Conservation (phyloP, 2,797 vertebrate genomes). For the Tarsius wallacei region DNA sequence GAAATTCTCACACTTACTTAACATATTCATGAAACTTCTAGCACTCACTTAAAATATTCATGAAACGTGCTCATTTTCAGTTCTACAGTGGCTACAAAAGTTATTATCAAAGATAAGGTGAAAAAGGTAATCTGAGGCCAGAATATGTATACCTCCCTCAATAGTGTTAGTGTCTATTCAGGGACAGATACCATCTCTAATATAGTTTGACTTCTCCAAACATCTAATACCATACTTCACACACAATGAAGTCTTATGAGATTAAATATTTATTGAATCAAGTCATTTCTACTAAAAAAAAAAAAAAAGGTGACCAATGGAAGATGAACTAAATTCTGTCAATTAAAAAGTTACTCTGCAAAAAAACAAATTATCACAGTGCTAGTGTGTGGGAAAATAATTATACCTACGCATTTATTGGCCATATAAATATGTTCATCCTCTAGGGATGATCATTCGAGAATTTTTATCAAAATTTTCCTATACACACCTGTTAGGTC, state of each 20-base stretch:
- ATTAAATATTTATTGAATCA: slow-evolving; percentile 66
- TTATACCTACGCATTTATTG: background rate
- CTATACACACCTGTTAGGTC: background rate
- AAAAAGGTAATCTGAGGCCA: slow-evolving; percentile 44
- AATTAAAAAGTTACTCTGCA: slow-evolving; percentile 1
- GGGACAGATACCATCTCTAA: background rate
- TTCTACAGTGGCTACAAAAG: background rate
- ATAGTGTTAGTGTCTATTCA: background rate
- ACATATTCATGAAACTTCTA: slow-evolving; percentile 55
- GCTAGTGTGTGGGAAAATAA: background rate
- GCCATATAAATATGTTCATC: background rate
- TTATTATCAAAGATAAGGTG: background rate
- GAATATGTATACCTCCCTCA: background rate
- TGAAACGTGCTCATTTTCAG: slow-evolving; percentile 64
- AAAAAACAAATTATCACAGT: background rate
- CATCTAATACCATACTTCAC: slow-evolving; percentile 23
- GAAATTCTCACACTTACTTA: slow-evolving; percentile 51
- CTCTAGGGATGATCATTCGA: slow-evolving; percentile 16
- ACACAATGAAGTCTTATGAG: slow-evolving; percentile 55
- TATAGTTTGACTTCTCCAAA: slow-evolving; percentile 56
- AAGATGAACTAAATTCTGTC: slow-evolving; percentile 33
- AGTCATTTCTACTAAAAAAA: slow-evolving; percentile 6
- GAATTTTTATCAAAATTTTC: slow-evolving; percentile 40
- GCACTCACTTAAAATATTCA: slow-evolving; percentile 57
- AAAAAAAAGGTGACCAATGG: slow-evolving; percentile 39